Evolutionary conservation across 2,888 invertebrate species (phyloP), one percentile per base, ranked within the genome.

Genomic region (Caenorhabditis japonica): DNA sequence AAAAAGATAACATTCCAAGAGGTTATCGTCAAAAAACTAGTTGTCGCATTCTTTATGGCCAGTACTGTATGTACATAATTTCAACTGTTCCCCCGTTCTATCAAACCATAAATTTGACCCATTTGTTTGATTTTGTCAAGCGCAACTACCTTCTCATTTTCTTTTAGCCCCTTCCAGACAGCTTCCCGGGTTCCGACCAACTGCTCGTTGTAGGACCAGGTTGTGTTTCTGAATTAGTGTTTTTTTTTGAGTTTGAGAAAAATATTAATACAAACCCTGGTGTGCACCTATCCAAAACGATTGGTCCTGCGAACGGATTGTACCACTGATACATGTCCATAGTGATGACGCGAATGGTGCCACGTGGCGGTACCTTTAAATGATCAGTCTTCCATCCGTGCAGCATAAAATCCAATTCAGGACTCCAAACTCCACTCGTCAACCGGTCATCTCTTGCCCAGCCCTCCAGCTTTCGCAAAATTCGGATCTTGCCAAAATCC

Each of bases 371-470:
- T n/a, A 17, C 27, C 30, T 15, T 46, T 25, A 59, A n/a, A 10
- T 59, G 47, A 19, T 59, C 23, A 47, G 49, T 59, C 21, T 49
- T 59, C 81, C 81, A 81, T 23, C 81, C 81, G 58, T 79, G 79
- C 23, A 81, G 38, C 52, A 81, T 75, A 46, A 81, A 79, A 44
- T 81, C 81, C 10, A 46, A 46, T 8, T 36, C 49, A 17, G 72
- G 70, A 49, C 49, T 59, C 76, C 77, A 81, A 3, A 64, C 46
- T 19, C 70, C 71, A 41, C 71, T 64, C 5, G 81, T 76, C 33
- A 81, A 51, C 81, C 81, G 79, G 4, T 75, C 77, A 41, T 81
- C 81, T 15, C 81, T 23, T 3, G 70, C 53, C 76, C 77, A 77
- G 5, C 66, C 39, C 19, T 38, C 15, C 23, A 76, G 74, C 49